phyloP scores from a whole-genome alignment of 2,113 vertebrate species.

The Coturnix japonica region DNA sequence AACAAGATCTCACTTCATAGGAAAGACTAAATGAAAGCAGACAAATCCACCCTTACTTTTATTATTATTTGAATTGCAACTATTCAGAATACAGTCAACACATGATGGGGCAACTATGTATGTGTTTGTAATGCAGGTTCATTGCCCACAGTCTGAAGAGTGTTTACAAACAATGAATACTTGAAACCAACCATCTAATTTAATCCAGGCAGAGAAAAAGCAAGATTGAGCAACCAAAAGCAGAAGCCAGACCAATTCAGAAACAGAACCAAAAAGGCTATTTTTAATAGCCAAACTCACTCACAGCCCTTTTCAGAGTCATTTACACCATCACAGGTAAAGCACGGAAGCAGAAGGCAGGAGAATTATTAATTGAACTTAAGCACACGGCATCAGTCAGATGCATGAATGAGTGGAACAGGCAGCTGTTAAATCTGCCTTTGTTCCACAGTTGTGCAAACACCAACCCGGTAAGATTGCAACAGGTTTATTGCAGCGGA shows the following conservation, averaged over 20 bases:
- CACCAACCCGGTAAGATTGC: background rate
- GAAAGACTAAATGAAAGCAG: background rate
- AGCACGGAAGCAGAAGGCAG: background rate
- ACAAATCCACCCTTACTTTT: conserved; percentile 4
- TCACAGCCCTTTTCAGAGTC: background rate
- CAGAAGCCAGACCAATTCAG: conserved; percentile 2
- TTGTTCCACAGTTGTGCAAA: background rate
- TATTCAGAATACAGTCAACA: conserved; percentile 13
- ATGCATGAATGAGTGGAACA: fast-evolving
- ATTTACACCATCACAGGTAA: background rate
- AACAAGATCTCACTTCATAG: background rate
- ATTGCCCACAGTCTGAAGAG: background rate
- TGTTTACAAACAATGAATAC: background rate
- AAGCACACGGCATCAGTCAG: background rate
- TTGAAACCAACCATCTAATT: conserved; percentile 7
- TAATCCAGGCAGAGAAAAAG: conserved; percentile 25
- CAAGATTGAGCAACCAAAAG: background rate
- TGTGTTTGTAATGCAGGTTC: conserved; percentile 22
- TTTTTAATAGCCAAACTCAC: background rate
- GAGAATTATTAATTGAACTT: background rate
- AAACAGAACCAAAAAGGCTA: background rate
- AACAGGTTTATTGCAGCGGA: background rate
- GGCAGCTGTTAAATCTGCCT: background rate
- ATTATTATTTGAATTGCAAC: conserved; percentile 10
- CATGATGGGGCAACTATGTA: background rate